Conservation (phyloP, 2,888 invertebrate genomes). For the Patella depressa region DNA sequence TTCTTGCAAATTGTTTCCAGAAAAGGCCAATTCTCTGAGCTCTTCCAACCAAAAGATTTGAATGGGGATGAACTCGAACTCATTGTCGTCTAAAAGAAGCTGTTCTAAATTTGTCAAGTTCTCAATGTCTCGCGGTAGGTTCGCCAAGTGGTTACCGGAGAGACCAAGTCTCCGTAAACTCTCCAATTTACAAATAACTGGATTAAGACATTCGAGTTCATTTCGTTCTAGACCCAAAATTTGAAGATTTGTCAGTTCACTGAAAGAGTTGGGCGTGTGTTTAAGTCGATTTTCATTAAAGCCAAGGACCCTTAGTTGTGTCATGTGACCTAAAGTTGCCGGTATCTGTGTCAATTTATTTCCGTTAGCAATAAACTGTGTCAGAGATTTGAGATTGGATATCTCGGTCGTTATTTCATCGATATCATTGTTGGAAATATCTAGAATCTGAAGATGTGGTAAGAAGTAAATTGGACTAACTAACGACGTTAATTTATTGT, state of each 20-base stretch:
- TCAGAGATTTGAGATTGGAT: slow-evolving; percentile 44
- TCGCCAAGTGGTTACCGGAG: slow-evolving; percentile 65
- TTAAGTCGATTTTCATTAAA: slow-evolving; percentile 61
- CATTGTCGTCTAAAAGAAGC: slow-evolving; percentile 63
- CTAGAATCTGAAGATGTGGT: slow-evolving; percentile 51
- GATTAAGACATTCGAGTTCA: slow-evolving; percentile 56
- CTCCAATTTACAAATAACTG: slow-evolving; percentile 61
- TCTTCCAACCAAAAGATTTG: slow-evolving; percentile 61
- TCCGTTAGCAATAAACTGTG: slow-evolving; percentile 52
- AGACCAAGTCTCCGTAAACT: slow-evolving; percentile 56
- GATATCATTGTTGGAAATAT: slow-evolving; percentile 63
- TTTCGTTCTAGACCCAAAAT: slow-evolving; percentile 63
- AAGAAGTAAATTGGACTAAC: slow-evolving; percentile 49
- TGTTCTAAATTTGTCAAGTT: slow-evolving; percentile 58
- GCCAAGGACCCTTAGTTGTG: slow-evolving; percentile 48
- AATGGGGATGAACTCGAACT: slow-evolving; percentile 66
- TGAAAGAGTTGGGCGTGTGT: slow-evolving; percentile 54
- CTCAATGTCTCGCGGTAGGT: slow-evolving; percentile 63
- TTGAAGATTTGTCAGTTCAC: slow-evolving; percentile 52
- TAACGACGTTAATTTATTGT: slow-evolving; percentile 53
- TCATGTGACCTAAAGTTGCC: slow-evolving; percentile 49
- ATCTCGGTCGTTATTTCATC: slow-evolving; percentile 51
- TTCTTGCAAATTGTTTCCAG: slow-evolving; percentile 56
- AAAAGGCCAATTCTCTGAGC: slow-evolving; percentile 61
- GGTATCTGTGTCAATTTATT: slow-evolving; percentile 59